These are phyloP conservation scores for Valencia hispanica DNA, from an alignment of 2,797 vertebrate species.

Conservation along the genomic window DNA sequence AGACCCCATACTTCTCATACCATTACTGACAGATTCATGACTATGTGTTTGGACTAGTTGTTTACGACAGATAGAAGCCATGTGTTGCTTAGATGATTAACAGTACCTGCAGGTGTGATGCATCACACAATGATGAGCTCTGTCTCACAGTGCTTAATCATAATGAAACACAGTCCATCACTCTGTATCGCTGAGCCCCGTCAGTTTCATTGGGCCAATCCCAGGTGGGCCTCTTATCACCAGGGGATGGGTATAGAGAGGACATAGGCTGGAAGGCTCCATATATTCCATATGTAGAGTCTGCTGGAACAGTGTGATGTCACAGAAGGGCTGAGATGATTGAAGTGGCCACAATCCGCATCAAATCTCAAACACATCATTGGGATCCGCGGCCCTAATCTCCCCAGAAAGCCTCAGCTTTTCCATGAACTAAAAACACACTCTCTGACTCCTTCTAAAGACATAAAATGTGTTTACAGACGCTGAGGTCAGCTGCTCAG, in stretches of 20 bases:
- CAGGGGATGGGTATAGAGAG: constrained; percentile 18
- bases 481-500: constrained; percentile 39
- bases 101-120: constrained; percentile 64
- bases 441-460: constrained; percentile 39
- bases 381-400: constrained; percentile 62
- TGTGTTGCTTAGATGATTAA: constrained; percentile 76
- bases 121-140: constrained; percentile 54
- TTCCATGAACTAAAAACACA: constrained; percentile 45
- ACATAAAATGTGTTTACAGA: constrained; percentile 58
- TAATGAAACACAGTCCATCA: constrained; percentile 63
- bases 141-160: constrained; percentile 65
- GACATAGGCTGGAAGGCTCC: constrained; percentile 10
- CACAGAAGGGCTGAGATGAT: constrained; percentile 49
- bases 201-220: constrained; percentile 56
- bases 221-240: constrained; percentile 29
- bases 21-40: constrained; percentile 39
- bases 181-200: constrained; percentile 57
- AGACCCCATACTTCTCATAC: constrained; percentile 28
- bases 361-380: constrained; percentile 59
- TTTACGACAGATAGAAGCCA: constrained; percentile 23
- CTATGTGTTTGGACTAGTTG: constrained; percentile 47
- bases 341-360: constrained; percentile 62
- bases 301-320: constrained; percentile 38
- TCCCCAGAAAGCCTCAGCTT: constrained; percentile 39
- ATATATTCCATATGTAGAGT: constrained; percentile 18